phyloP scores from a whole-genome alignment of 2,797 vertebrate species.

The Margarornis squamiger region DNA sequence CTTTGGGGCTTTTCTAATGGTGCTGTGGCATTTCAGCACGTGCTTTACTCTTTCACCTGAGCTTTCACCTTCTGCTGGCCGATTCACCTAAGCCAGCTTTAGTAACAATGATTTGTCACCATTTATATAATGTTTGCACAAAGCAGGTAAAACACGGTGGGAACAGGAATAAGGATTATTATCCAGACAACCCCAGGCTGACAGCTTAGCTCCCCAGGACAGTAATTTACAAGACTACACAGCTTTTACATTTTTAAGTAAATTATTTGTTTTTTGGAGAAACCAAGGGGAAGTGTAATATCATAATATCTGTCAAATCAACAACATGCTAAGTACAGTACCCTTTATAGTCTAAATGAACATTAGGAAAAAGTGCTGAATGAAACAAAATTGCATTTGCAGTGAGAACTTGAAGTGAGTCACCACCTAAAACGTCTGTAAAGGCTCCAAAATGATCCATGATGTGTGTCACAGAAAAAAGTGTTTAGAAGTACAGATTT shows the following conservation, averaged over 20 bases:
- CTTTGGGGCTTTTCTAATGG: not conserved
- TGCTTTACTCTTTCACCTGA: not conserved
- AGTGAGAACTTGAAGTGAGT: not conserved
- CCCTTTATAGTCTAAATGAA: not conserved
- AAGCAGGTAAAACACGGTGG: not conserved
- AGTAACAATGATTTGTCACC: not conserved
- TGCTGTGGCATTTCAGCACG: not conserved
- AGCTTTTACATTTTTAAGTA: not conserved
- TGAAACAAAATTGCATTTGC: slow-evolving; percentile 8
- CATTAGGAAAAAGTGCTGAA: not conserved
- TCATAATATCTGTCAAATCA: not conserved
- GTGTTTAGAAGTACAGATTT: not conserved
- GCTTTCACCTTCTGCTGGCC: not conserved
- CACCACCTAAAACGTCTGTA: not conserved
- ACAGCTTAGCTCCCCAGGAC: not conserved
- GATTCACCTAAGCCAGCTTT: not conserved
- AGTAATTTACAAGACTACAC: not conserved
- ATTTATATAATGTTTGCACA: not conserved
- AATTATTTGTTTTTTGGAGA: not conserved
- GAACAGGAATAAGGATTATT: not conserved
- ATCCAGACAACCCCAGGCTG: not conserved
- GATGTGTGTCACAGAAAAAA: not conserved
- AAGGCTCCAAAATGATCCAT: not conserved
- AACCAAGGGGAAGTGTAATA: not conserved
- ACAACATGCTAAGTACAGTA: not conserved